These are phyloP conservation scores for Selene dorsalis DNA, from an alignment of 2,797 vertebrate species.

Conservation along the genomic window DNA sequence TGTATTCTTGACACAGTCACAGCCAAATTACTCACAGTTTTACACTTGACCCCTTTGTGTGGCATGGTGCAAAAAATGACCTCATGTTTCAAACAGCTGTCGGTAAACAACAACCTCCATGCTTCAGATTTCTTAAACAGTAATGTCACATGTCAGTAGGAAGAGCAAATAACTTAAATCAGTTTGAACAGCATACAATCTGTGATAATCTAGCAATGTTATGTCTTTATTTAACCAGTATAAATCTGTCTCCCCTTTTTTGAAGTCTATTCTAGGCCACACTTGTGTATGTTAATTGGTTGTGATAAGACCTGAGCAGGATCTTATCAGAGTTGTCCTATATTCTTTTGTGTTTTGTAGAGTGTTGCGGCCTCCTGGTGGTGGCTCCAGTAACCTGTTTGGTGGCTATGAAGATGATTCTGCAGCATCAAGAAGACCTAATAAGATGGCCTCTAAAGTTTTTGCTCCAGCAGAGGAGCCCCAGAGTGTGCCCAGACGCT, in stretches of 20 bases:
- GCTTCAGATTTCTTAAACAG: neutral
- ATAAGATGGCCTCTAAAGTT: slow-evolving; percentile 93
- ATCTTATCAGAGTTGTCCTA: neutral
- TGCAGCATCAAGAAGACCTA: slow-evolving; percentile 81
- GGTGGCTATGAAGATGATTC: slow-evolving; percentile 86
- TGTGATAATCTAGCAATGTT: neutral
- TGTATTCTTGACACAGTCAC: slow-evolving; percentile 10
- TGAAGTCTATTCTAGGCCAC: neutral
- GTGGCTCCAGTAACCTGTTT: slow-evolving; percentile 90
- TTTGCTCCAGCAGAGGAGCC: slow-evolving; percentile 88
- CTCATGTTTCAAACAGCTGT: neutral
- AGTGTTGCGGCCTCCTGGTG: slow-evolving; percentile 92
- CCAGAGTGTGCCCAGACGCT: slow-evolving; percentile 85
- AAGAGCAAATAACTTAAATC: neutral
- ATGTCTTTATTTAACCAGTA: neutral
- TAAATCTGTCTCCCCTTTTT: neutral
- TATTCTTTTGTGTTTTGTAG: slow-evolving; percentile 70
- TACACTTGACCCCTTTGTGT: neutral
- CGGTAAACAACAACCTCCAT: neutral
- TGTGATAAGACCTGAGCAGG: neutral
- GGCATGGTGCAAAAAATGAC: neutral
- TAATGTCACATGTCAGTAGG: neutral
- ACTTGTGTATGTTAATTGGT: neutral
- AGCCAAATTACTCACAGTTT: slow-evolving; percentile 12
- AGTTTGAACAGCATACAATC: neutral